Conservation (phyloP, 2,113 vertebrate genomes). For the Castor canadensis region DNA sequence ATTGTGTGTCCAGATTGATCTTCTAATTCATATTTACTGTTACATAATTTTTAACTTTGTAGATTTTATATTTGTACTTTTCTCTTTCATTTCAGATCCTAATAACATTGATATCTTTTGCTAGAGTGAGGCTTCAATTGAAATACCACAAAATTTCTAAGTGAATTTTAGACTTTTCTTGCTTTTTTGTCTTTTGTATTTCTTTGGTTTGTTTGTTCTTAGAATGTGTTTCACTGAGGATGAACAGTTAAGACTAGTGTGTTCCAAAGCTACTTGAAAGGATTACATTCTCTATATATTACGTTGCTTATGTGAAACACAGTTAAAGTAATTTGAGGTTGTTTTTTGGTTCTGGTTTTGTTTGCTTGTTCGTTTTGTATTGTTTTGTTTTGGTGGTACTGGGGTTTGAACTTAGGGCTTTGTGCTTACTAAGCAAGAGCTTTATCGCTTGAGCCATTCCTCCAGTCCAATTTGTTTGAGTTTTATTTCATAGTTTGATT, state of each 20-base stretch:
- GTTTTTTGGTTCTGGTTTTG: too few relatives aligned
- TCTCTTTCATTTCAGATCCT: neutral
- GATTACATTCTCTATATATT: neutral
- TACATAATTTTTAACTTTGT: neutral
- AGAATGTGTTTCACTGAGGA: neutral
- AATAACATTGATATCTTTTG: neutral
- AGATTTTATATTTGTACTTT: neutral
- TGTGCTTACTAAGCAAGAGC: too few relatives aligned
- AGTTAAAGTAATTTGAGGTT: neutral
- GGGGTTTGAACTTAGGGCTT: too few relatives aligned
- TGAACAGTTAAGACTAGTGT: neutral
- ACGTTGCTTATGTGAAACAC: neutral
- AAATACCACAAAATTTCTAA: neutral
- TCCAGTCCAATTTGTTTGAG: too few relatives aligned
- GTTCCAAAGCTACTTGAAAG: neutral
- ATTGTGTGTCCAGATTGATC: neutral
- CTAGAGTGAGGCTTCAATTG: neutral
- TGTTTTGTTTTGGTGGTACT: too few relatives aligned
- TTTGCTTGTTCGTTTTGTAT: too few relatives aligned
- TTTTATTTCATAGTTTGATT: conserved; percentile 33
- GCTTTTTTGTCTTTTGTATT: neutral
- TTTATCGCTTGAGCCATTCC: too few relatives aligned
- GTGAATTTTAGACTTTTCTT: neutral
- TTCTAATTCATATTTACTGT: neutral
- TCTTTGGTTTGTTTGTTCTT: too few relatives aligned